Conservation (phyloP, 1,140 invertebrate genomes). For the Ridgeia piscesae region DNA sequence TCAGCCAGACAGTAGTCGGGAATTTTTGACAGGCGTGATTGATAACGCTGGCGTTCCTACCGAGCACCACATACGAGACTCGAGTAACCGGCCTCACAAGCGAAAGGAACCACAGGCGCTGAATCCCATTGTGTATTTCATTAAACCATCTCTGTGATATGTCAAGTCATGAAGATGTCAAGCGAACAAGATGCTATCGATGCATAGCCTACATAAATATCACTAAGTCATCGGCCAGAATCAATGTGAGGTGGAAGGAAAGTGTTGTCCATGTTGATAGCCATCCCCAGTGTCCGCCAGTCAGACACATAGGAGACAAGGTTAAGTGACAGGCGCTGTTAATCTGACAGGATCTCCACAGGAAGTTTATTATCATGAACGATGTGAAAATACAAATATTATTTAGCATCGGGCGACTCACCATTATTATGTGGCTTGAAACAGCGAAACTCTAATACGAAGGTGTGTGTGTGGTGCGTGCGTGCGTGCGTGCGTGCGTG, state of each 20-base stretch:
- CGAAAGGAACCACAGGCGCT: neutral
- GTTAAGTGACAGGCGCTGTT: neutral
- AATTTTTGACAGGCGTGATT: neutral
- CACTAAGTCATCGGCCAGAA: neutral
- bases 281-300: no score
- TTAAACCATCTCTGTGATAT: neutral
- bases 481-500: neutral
- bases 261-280: neutral
- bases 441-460: neutral
- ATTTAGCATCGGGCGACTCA: neutral
- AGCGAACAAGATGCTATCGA: neutral
- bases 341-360: neutral
- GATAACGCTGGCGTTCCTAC: neutral
- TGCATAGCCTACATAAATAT: neutral
- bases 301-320: neutral
- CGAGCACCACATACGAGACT: neutral
- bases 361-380: neutral
- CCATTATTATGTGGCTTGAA: neutral
- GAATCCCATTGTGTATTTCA: neutral
- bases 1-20: neutral
- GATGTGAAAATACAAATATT: neutral
- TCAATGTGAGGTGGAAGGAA: neutral
- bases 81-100: neutral
- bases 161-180: neutral
- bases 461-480: neutral